Evolutionary conservation across 2,113 vertebrate genomes (phyloP).

Genomic region (Prinia subflava): DNA sequence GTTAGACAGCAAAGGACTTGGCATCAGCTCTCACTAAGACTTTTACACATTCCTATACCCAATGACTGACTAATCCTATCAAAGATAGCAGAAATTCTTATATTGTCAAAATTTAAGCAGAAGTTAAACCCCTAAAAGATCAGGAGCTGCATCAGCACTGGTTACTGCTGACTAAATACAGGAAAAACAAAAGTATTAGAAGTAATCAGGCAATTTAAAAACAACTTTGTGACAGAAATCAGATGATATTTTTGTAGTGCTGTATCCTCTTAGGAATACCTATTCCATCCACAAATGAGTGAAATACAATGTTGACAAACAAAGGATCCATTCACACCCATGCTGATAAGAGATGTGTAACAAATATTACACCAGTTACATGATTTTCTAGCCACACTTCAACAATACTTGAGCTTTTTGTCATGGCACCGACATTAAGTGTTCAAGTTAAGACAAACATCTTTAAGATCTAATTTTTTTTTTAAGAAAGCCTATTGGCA

Average conservation of each 20-base stretch:
- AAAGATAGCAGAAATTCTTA: not conserved
- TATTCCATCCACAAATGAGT: not conserved
- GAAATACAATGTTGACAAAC: not conserved
- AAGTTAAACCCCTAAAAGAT: not conserved
- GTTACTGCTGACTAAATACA: not conserved
- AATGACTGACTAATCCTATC: not conserved
- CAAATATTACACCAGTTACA: not conserved
- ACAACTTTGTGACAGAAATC: not conserved
- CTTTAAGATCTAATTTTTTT: not conserved
- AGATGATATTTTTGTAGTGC: not conserved
- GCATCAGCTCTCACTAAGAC: not conserved
- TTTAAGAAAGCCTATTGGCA: not conserved
- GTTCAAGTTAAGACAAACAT: not conserved
- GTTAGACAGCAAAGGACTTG: not conserved
- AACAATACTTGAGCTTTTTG: not conserved
- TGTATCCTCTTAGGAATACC: not conserved
- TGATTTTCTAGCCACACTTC: not conserved
- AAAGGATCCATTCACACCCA: not conserved
- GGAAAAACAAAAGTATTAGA: not conserved
- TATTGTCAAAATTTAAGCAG: not conserved
- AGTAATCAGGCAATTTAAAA: not conserved
- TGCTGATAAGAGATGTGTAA: not conserved
- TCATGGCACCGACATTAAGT: not conserved
- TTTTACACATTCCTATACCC: not conserved
- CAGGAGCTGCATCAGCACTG: not conserved